These are phyloP conservation scores for Rhizomys pruinosus DNA, from an alignment of 2,113 vertebrate species.

Conservation along the genomic window DNA sequence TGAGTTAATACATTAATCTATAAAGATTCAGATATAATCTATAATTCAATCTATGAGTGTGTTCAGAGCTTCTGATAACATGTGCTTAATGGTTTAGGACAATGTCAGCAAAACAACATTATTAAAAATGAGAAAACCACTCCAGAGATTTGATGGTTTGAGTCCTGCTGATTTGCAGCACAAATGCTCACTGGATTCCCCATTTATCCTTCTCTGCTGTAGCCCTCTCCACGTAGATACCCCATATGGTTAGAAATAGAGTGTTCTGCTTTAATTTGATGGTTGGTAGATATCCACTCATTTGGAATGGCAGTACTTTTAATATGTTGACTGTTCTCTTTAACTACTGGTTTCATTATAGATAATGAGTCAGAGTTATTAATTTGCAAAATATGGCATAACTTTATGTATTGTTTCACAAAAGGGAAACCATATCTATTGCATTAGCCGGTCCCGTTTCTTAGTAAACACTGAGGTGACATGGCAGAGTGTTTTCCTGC, in stretches of 20 bases:
- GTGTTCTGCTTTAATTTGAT: neutral
- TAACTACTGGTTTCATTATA: neutral
- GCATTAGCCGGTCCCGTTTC: neutral
- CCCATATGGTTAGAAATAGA: neutral
- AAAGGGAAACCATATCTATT: neutral
- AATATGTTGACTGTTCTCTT: neutral
- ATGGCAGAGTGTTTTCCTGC: conserved; percentile 29
- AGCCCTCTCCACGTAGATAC: neutral
- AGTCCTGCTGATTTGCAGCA: neutral
- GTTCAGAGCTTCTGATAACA: neutral
- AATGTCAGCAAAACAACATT: neutral
- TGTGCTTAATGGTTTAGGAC: neutral
- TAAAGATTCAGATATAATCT: neutral
- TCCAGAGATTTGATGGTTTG: neutral
- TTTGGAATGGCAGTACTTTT: neutral
- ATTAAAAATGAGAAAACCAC: neutral
- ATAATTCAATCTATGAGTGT: neutral
- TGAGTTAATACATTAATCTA: neutral
- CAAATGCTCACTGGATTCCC: neutral
- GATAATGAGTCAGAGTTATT: neutral
- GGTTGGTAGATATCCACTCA: neutral
- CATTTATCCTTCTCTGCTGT: rapidly evolving
- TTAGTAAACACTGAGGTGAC: neutral
- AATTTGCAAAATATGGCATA: neutral
- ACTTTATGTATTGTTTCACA: neutral